phyloP scores from a whole-genome alignment of 1,140 invertebrate genomes.

The Tribolium castaneum region DNA sequence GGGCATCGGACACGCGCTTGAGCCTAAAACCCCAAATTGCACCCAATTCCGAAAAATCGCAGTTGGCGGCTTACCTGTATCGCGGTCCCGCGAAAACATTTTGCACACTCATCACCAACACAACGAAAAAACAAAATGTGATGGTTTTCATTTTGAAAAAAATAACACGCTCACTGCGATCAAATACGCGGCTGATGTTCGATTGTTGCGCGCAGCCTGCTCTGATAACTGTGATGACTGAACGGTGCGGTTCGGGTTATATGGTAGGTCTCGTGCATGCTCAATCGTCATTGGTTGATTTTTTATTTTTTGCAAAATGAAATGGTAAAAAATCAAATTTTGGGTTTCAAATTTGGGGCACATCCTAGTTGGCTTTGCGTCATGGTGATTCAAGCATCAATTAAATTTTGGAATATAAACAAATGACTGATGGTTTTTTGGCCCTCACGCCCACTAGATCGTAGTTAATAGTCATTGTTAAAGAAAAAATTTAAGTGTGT shows the following conservation, averaged over 20 bases:
- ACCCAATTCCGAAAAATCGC: background rate
- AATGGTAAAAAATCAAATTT: no score
- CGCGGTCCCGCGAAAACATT: conserved; percentile 14
- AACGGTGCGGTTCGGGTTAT: background rate
- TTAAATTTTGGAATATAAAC: no score
- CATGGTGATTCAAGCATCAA: no score
- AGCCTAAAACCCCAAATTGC: conserved; percentile 48
- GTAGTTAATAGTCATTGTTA: no score
- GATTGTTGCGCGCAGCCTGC: conserved; percentile 11
- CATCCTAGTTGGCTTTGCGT: no score
- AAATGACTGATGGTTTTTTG: no score
- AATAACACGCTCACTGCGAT: conserved; percentile 3
- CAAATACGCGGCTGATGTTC: background rate
- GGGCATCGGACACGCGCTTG: conserved; percentile 51
- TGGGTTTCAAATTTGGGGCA: no score
- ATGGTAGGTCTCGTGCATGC: no score
- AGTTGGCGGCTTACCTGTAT: conserved; percentile 1
- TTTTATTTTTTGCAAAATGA: background rate
- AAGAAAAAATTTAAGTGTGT: no score
- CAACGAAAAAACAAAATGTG: background rate
- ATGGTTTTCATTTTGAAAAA: background rate
- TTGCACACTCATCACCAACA: conserved; percentile 23
- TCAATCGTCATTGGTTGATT: background rate
- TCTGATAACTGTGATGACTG: background rate
- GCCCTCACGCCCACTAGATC: no score